These are phyloP conservation scores for Steatocranus sp. DNA, from an alignment of 2,797 vertebrate genomes.

Conservation along the genomic window DNA sequence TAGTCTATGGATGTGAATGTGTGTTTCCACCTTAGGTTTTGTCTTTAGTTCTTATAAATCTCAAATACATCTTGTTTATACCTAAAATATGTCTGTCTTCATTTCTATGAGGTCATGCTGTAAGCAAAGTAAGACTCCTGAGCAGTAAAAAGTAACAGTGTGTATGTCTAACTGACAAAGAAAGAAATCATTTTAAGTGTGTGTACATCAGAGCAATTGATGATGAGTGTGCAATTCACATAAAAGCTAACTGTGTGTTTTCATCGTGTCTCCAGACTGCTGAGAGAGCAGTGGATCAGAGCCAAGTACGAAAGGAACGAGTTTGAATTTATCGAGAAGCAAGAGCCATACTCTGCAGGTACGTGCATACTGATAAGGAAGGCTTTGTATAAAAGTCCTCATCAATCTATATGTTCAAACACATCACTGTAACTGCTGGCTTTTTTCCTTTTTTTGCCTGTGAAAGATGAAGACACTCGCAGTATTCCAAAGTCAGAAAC, in stretches of 20 bases:
- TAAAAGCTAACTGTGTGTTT: conserved; percentile 1
- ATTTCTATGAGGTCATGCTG: not conserved
- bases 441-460: not conserved
- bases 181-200: not conserved
- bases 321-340: conserved; percentile 85
- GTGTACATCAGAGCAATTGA: not conserved
- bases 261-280: conserved; percentile 70
- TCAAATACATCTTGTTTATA: not conserved
- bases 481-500: not conserved
- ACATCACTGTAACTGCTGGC: not conserved
- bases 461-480: not conserved
- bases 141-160: not conserved
- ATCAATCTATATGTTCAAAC: not conserved
- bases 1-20: not conserved
- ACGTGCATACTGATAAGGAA: not conserved
- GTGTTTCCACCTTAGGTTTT: not conserved
- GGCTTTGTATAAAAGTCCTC: not conserved
- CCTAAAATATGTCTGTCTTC: not conserved
- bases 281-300: conserved; percentile 92
- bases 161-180: not conserved
- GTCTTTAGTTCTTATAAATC: not conserved
- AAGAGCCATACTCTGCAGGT: conserved; percentile 94
- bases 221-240: not conserved
- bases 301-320: conserved; percentile 92
- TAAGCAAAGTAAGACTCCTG: not conserved